These are phyloP conservation scores for Pangasius larnaudii DNA, from an alignment of 2,797 vertebrate species.

Conservation along the genomic window DNA sequence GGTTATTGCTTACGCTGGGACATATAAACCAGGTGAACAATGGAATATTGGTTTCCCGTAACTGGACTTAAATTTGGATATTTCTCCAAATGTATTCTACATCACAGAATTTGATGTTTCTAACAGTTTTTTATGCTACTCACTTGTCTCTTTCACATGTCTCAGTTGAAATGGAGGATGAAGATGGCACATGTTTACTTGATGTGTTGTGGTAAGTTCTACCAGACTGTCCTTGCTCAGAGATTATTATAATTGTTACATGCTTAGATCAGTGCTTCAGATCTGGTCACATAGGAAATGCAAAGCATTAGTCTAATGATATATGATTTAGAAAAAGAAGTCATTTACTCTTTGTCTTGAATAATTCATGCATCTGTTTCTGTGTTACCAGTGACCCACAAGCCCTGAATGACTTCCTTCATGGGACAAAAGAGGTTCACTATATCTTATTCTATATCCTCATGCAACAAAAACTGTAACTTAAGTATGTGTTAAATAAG, in stretches of 20 bases:
- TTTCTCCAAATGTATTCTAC: neutral
- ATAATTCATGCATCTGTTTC: conserved; percentile 4
- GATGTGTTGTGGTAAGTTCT: conserved; percentile 84
- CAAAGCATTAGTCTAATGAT: conserved; percentile 12
- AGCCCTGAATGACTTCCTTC: conserved; percentile 86
- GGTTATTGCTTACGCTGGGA: neutral
- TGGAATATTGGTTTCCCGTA: neutral
- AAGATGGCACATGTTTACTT: conserved; percentile 86
- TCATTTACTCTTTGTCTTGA: neutral
- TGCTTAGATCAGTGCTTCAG: neutral
- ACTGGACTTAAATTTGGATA: neutral
- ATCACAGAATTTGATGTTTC: neutral
- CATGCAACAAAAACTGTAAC: neutral
- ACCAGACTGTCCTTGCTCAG: neutral
- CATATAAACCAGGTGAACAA: neutral
- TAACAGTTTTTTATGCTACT: neutral
- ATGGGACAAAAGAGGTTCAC: conserved; percentile 82
- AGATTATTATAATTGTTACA: neutral
- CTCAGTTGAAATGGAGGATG: conserved; percentile 85
- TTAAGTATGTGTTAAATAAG: neutral
- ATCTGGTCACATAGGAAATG: neutral
- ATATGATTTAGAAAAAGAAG: neutral
- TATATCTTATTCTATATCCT: neutral
- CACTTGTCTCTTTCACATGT: conserved; percentile 31
- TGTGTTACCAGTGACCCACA: conserved; percentile 77